Base-by-base conservation (phyloP, 2,113 vertebrate species). In the Hyperopisus bebe region DNA sequence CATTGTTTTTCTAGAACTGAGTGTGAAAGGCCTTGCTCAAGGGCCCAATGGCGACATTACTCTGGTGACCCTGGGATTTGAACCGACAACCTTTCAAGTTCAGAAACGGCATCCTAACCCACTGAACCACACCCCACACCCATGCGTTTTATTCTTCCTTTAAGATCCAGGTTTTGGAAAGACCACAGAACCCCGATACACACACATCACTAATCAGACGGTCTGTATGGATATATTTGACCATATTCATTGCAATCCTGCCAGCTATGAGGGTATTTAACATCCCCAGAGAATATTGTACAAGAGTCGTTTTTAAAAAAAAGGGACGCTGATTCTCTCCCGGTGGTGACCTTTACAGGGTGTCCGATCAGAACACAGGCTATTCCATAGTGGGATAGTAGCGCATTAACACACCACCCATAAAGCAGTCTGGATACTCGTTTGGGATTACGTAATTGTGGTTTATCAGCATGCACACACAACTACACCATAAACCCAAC, bases 71-170 rank as follows among this genome's bases (percentile, higher is more conserved):
- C 27, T 70, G 62, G 62, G 62, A 70, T 27, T 31, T 13, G 3
- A 70, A 31, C 62, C 62, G 27, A 31, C 62, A 70, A 31, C 27
- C 62, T 70, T 31, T 70, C 62, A 70, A 70, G 62, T 70, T 70
- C 10, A 70, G 62, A 70, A 62, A 62, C 1, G 6, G 58, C 24
- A 9, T 9, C 24, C 58, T 62, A 62, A 27, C 58, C 9, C 58
- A 27, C 58, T n/a, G 24, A 66, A 24, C 1, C 58, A 21, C 19
- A 55, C 53, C 6, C 5, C 5, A 66, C 8, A 9, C n/a, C 7
- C 84, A 88, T 90, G 50, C 89, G 82, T 88, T 86, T 70, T 13
- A 70, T 3, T 70, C 27, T 31, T 31, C n/a, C n/a, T 70, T 70
- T 11, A 5, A 31, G 58, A 27, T 66, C 58, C 58, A 66, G 24